Evolutionary conservation across 2,888 invertebrate genomes (phyloP).

Genomic region (Morpho deidamia): DNA sequence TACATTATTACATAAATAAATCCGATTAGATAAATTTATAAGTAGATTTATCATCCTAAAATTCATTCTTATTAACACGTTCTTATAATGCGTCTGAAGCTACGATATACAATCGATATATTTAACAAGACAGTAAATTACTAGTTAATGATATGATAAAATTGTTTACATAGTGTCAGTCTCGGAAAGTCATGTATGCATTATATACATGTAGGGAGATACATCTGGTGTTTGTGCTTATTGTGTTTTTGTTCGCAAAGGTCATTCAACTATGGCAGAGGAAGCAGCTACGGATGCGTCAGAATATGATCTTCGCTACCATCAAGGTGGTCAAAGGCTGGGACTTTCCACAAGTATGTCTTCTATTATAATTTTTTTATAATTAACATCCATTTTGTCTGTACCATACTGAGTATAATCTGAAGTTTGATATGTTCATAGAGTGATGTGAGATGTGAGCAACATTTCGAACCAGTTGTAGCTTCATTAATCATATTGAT

Average conservation of each 20-base stretch:
- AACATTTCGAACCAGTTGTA: too few species aligned
- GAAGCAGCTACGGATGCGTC: slow-evolving; percentile 94
- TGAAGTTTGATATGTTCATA: too few species aligned
- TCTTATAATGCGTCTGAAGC: too few species aligned
- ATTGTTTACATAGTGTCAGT: slow-evolving; percentile 9
- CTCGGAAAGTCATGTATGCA: slow-evolving; percentile 17
- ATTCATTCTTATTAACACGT: neutral
- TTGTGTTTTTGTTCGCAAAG: slow-evolving; percentile 33
- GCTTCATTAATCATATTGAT: too few species aligned
- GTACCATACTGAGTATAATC: too few species aligned
- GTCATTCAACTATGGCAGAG: slow-evolving; percentile 96
- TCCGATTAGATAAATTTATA: too few species aligned
- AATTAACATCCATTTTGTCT: too few species aligned
- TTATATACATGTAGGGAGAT: slow-evolving; percentile 15
- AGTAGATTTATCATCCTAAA: too few species aligned
- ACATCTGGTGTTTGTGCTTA: slow-evolving; percentile 17
- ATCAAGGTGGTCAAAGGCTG: slow-evolving; percentile 96
- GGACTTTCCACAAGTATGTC: slow-evolving; percentile 86
- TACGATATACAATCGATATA: slow-evolving; percentile 2
- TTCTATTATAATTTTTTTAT: neutral
- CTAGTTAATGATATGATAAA: slow-evolving; percentile 8
- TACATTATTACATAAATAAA: too few species aligned
- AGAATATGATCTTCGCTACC: slow-evolving; percentile 99
- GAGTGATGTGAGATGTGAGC: too few species aligned
- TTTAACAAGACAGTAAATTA: neutral